A percentile compares a stretch with the other conserved stretches of the same genome.
These are phyloP conservation scores for Anhinga anhinga DNA, from an alignment of 2,113 vertebrate species.

Conservation along the genomic window DNA sequence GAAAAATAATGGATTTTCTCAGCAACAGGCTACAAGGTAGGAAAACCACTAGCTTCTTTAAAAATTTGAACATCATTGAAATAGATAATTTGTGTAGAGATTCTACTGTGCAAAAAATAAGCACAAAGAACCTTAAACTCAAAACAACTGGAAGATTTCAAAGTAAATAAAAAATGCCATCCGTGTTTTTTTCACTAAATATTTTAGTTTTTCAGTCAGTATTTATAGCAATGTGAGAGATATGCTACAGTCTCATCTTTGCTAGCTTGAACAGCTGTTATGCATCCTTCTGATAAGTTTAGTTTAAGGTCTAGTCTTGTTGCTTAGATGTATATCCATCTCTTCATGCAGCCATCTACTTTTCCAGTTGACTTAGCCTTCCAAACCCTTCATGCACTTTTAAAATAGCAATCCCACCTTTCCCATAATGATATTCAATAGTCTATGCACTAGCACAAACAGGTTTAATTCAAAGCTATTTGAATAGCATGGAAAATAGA, in stretches of 20 bases:
- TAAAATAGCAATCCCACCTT: background rate
- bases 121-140: background rate
- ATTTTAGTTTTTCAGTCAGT: background rate
- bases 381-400: background rate
- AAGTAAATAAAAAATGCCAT: background rate
- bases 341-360: background rate
- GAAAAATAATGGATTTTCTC: constrained; percentile 13
- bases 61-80: background rate
- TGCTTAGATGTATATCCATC: background rate
- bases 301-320: background rate
- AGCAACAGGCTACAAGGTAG: background rate
- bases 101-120: background rate
- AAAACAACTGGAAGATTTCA: background rate
- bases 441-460: background rate
- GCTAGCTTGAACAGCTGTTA: background rate
- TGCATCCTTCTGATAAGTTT: background rate
- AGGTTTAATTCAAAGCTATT: background rate
- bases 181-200: background rate
- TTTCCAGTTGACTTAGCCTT: background rate
- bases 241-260: background rate
- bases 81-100: background rate
- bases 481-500: background rate
- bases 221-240: background rate
- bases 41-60: background rate
- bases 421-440: background rate